Evolutionary conservation across 2,888 invertebrate species (phyloP).

Genomic region (Brachylomia viminalis): DNA sequence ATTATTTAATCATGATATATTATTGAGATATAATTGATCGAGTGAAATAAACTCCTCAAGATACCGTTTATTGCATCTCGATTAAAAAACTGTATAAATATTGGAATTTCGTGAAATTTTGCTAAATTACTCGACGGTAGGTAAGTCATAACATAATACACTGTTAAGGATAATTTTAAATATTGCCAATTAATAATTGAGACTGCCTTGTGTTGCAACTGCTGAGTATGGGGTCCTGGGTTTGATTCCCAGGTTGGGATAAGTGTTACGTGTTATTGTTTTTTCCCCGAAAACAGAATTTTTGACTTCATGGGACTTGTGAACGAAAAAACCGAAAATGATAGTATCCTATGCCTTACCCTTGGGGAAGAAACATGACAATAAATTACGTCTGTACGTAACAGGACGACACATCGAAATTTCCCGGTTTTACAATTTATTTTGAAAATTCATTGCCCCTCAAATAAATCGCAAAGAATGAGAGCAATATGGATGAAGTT

Average conservation of each 20-base stretch:
- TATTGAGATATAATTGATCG: constrained; percentile 34
- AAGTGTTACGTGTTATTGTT: not conserved
- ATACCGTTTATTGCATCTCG: constrained; percentile 64
- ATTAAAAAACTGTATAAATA: constrained; percentile 63
- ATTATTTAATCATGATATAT: constrained; percentile 62
- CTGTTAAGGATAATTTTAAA: not conserved
- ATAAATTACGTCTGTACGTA: too few relatives aligned
- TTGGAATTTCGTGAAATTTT: not conserved
- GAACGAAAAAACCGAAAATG: too few relatives aligned
- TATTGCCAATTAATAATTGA: not conserved
- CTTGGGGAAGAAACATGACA: too few relatives aligned
- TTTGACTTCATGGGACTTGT: not conserved
- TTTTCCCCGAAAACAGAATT: not conserved
- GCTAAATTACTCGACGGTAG: constrained; percentile 53
- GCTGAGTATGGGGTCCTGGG: not conserved
- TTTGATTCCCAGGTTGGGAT: not conserved
- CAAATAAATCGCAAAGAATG: too few relatives aligned
- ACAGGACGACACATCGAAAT: too few relatives aligned
- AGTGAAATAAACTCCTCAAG: constrained; percentile 63
- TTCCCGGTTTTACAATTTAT: too few relatives aligned
- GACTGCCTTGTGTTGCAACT: not conserved
- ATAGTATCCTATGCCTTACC: not conserved
- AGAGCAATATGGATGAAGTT: too few relatives aligned
- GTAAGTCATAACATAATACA: constrained; percentile 51
- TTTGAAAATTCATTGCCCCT: too few relatives aligned